These are phyloP conservation scores for Coccyzus lansbergi DNA, from an alignment of 2,797 vertebrate genomes.

Conservation along the genomic window DNA sequence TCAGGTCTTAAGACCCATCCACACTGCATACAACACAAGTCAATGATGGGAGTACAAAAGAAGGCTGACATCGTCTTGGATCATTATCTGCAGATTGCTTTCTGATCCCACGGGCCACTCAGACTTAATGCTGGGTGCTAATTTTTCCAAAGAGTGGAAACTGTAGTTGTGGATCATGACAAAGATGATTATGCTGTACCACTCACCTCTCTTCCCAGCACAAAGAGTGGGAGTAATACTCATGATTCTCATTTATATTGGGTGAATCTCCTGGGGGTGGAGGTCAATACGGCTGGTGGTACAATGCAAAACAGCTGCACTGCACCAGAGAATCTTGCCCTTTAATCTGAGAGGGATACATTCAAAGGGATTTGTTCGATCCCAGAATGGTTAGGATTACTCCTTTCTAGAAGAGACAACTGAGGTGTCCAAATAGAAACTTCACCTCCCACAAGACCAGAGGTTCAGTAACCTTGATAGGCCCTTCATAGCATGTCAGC, in stretches of 20 bases:
- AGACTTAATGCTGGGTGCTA: background rate
- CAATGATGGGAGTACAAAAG: background rate
- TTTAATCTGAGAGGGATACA: slow-evolving; percentile 44
- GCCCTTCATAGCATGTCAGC: background rate
- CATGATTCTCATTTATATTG: slow-evolving; percentile 8
- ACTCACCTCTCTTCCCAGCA: background rate
- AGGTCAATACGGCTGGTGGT: background rate
- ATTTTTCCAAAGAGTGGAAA: background rate
- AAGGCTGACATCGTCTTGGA: background rate
- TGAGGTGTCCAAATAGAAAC: slow-evolving; percentile 39
- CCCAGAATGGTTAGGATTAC: slow-evolving; percentile 18
- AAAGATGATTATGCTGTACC: background rate
- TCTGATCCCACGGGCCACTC: background rate
- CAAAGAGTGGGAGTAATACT: slow-evolving; percentile 27
- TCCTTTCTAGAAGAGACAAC: slow-evolving; percentile 34
- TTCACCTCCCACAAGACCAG: background rate
- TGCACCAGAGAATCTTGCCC: slow-evolving; percentile 20
- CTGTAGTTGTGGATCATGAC: background rate
- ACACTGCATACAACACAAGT: background rate
- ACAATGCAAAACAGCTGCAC: slow-evolving; percentile 23
- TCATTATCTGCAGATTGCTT: background rate
- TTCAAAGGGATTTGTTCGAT: slow-evolving; percentile 52
- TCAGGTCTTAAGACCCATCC: background rate
- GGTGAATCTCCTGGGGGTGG: slow-evolving; percentile 46
- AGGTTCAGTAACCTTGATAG: background rate